Percentiles rank a stretch among this genome's conserved stretches.
phyloP scores from a whole-genome alignment of 2,797 vertebrate genomes.

The Pseudomugil tenellus region DNA sequence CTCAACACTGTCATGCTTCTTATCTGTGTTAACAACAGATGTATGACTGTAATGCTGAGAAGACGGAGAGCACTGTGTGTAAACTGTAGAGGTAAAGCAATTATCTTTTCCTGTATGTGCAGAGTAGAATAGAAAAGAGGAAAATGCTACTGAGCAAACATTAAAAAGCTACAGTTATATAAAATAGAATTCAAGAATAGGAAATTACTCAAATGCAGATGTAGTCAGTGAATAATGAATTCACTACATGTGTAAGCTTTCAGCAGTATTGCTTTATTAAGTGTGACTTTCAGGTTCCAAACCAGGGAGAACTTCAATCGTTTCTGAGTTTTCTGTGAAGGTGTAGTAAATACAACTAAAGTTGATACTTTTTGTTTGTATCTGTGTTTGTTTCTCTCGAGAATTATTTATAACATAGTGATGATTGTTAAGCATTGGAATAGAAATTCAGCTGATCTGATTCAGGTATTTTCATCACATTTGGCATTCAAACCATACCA shows the following conservation, averaged over 20 bases:
- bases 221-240: conserved; percentile 12
- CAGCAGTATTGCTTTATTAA: conserved; percentile 10
- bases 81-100: conserved; percentile 56
- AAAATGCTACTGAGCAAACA: conserved; percentile 16
- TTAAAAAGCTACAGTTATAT: conserved; percentile 1
- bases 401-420: conserved; percentile 29
- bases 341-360: conserved; percentile 7
- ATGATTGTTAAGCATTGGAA: conserved; percentile 12
- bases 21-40: conserved; percentile 58
- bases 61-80: conserved; percentile 37
- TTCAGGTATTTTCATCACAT: too few relatives aligned
- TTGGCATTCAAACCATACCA: too few relatives aligned
- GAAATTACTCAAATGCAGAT: background rate
- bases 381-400: conserved; percentile 21
- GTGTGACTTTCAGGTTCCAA: background rate
- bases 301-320: background rate
- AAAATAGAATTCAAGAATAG: background rate
- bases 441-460: too few relatives aligned
- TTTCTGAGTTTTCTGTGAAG: background rate
- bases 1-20: conserved; percentile 38
- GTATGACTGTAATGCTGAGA: conserved; percentile 33
- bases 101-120: conserved; percentile 21
- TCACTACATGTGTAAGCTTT: conserved; percentile 34
- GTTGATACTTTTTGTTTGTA: conserved; percentile 15
- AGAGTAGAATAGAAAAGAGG: conserved; percentile 1